Conservation (phyloP, 2,888 invertebrate genomes). For the Fragum whitleyi region DNA sequence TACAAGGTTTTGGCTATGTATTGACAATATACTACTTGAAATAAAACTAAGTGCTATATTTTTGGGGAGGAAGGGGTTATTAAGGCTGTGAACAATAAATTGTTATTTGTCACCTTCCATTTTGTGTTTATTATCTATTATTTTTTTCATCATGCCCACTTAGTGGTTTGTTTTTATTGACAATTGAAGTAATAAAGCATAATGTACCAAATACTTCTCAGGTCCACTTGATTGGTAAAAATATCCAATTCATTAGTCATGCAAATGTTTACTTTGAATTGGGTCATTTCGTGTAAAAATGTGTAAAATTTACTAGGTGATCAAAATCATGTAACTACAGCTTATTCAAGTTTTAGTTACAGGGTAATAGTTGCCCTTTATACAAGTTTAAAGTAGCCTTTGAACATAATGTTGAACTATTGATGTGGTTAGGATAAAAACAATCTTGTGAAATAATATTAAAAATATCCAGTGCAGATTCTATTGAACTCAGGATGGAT, state of each 20-base stretch:
- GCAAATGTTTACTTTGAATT: neutral
- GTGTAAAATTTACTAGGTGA: no score
- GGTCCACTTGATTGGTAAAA: neutral
- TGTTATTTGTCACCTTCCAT: neutral
- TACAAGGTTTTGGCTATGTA: no score
- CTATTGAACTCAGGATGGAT: no score
- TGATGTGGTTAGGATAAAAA: no score
- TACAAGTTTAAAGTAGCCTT: no score
- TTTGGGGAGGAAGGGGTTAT: neutral
- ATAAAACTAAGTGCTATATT: neutral
- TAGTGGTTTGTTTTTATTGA: neutral
- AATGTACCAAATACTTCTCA: neutral
- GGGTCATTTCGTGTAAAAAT: conserved; percentile 10
- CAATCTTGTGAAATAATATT: no score
- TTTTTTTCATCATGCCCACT: neutral
- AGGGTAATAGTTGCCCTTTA: no score
- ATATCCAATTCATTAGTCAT: neutral
- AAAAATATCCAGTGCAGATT: no score
- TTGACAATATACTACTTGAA: no score
- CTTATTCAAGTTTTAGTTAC: no score
- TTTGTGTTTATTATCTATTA: neutral
- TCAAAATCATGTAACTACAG: no score
- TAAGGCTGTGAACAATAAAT: neutral
- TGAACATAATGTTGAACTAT: no score
- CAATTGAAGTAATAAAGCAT: neutral